These are phyloP conservation scores for Diloba caeruleocephala DNA, from an alignment of 2,888 invertebrate genomes.

Conservation along the genomic window DNA sequence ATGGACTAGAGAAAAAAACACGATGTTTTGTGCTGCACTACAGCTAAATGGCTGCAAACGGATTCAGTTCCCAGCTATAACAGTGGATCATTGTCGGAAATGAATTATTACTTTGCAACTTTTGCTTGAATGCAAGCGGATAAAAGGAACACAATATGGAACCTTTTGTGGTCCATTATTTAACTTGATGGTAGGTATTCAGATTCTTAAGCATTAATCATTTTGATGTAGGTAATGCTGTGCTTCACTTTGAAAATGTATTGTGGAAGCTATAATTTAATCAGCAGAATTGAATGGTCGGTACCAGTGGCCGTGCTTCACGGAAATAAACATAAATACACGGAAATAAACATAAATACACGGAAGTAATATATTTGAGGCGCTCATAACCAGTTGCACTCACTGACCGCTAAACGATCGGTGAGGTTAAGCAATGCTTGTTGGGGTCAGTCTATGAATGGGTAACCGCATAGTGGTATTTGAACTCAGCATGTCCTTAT, in stretches of 20 bases:
- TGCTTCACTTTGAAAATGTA: slow-evolving; percentile 20
- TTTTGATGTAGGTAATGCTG: slow-evolving; percentile 33
- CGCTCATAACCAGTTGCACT: too few relatives aligned
- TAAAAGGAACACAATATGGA: slow-evolving; percentile 45
- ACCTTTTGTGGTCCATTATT: slow-evolving; percentile 44
- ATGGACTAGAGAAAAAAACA: slow-evolving; percentile 50
- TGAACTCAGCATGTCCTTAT: too few relatives aligned
- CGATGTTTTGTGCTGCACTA: slow-evolving; percentile 44
- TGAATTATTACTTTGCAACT: slow-evolving; percentile 55
- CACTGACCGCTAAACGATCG: too few relatives aligned
- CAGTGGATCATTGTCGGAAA: slow-evolving; percentile 56
- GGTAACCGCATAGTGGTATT: too few relatives aligned
- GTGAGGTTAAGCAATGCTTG: too few relatives aligned
- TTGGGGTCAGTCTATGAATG: too few relatives aligned
- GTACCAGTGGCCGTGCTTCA: slow-evolving; percentile 10
- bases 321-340: slow-evolving; percentile 3
- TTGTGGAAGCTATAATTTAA: slow-evolving; percentile 11
- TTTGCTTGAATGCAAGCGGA: slow-evolving; percentile 43
- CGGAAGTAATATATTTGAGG: too few relatives aligned
- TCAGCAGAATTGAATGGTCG: slow-evolving; percentile 4
- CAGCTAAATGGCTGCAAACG: slow-evolving; percentile 46
- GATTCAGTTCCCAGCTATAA: slow-evolving; percentile 47
- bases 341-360: slow-evolving; percentile 3
- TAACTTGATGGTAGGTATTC: slow-evolving; percentile 44
- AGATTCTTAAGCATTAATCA: slow-evolving; percentile 41